A percentile compares a stretch with the other conserved stretches of the same genome.
These are phyloP conservation scores for Ctenopoma kingsleyae DNA, from an alignment of 2,797 vertebrate species.

Conservation along the genomic window DNA sequence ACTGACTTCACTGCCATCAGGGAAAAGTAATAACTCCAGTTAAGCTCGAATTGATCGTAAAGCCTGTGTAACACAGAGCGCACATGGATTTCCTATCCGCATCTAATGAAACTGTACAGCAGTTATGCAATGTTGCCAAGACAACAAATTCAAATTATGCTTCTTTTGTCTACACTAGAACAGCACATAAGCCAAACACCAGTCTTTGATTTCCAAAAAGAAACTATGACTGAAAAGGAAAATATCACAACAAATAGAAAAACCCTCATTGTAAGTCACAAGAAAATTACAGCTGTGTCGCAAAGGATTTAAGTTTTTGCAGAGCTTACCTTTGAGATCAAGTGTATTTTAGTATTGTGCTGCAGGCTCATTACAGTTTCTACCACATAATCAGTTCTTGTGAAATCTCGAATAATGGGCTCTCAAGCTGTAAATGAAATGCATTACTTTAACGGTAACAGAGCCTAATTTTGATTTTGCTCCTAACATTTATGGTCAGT, in stretches of 20 bases:
- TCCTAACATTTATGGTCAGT: conserved; percentile 61
- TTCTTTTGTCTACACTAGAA: conserved; percentile 12
- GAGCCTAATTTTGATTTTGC: conserved; percentile 68
- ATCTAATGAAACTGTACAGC: conserved; percentile 34
- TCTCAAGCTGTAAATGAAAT: conserved; percentile 38
- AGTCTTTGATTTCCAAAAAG: conserved; percentile 25
- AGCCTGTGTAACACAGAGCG: conserved; percentile 32
- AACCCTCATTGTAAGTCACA: conserved; percentile 10
- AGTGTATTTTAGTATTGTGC: conserved; percentile 37
- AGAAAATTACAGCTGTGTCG: conserved; percentile 27
- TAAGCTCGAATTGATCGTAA: conserved; percentile 44
- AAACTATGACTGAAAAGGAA: conserved; percentile 24
- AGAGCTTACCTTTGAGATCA: conserved; percentile 50
- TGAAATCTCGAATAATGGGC: conserved; percentile 42
- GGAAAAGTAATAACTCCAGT: conserved; percentile 48
- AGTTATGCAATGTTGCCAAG: conserved; percentile 35
- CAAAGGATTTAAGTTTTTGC: conserved; percentile 32
- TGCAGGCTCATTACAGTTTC: conserved; percentile 56
- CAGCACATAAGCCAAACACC: conserved; percentile 14
- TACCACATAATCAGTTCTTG: conserved; percentile 33
- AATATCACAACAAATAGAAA: conserved; percentile 20
- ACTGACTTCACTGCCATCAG: background rate
- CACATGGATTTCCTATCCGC: conserved; percentile 44
- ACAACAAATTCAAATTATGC: conserved; percentile 36
- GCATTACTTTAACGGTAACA: conserved; percentile 50